Conservation (phyloP, 1,140 invertebrate genomes). For the Kradibia gibbosae region DNA sequence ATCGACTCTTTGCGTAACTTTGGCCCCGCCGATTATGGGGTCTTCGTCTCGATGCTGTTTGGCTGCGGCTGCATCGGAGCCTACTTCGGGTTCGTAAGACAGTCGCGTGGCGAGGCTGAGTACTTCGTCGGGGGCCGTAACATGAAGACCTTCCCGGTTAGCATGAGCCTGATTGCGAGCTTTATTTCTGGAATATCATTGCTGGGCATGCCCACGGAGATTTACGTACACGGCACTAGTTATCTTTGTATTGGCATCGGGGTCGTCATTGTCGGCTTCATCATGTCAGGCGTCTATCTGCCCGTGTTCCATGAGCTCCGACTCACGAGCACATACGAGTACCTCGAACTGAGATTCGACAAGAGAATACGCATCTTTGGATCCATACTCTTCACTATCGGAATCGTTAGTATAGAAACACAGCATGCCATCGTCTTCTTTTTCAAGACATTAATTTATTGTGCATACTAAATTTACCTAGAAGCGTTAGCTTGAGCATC, state of each 20-base stretch:
- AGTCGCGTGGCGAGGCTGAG: conserved; percentile 79
- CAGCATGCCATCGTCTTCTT: too few relatives aligned
- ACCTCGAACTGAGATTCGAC: conserved; percentile 85
- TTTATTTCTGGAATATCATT: conserved; percentile 77
- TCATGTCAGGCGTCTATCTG: conserved; percentile 81
- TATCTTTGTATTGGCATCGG: conserved; percentile 79
- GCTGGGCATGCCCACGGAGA: conserved; percentile 86
- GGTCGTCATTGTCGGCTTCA: conserved; percentile 77
- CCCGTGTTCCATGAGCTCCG: conserved; percentile 87
- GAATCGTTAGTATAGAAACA: conserved; percentile 72
- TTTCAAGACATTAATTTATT: too few relatives aligned
- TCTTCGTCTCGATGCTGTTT: conserved; percentile 82
- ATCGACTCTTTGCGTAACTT: conserved; percentile 78
- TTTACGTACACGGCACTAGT: conserved; percentile 86
- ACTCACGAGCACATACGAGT: conserved; percentile 89
- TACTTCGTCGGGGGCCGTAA: conserved; percentile 89
- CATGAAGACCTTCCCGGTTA: conserved; percentile 86
- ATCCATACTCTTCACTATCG: conserved; percentile 81
- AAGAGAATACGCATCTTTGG: conserved; percentile 81
- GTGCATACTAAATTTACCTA: too few relatives aligned
- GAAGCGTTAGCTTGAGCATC: too few relatives aligned
- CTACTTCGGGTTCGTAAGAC: conserved; percentile 84
- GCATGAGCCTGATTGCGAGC: conserved; percentile 87
- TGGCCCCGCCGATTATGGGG: conserved; percentile 79
- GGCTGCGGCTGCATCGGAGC: conserved; percentile 83